Base-by-base conservation (phyloP, 2,888 invertebrate species). In the Argyra leucocephala region DNA sequence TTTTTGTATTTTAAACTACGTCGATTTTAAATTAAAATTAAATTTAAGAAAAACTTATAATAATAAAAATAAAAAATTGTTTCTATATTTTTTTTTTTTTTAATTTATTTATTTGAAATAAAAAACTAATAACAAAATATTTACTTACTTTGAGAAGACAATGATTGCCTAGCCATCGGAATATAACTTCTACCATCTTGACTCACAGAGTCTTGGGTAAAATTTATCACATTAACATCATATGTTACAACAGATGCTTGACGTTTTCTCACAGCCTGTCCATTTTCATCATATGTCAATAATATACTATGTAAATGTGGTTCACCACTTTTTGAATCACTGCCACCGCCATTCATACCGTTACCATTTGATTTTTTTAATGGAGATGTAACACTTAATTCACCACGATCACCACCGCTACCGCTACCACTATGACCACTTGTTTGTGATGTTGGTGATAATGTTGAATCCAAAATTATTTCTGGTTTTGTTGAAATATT, bases 181-280 rank as follows among this genome's bases (percentile, higher is more conserved):
- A 80, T 76, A 66, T 79, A 79, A 67, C 76, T 79, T 66, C 75
- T 75, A 70, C 77, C 78, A 66, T 79, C 79, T 69, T 74, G 74
- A 66, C 76, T 74, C 21, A 22, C 22, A 24, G 59, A 23, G 65
- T 80, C 80, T 71, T 80, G 80, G 66, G 78, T 77, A 69, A 80
- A 80, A 69, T 80, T 79, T 66, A 80, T 80, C 68, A 80, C 79
- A 71, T 80, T 80, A 6, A 80, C 79, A 67, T 80, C 79, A 70
- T 80, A 80, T 63, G 79, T 80, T 64, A 79, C 79, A 65, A 79
- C 79, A 9, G 79, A 80, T 36, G 80, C 78, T 66, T 80, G 79
- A 18, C 79, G 75, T 69, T 77, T 78, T 57, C 78, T 75, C 59
- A 76, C 73, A 22, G 73, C 73, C 66, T 76, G 78, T 22, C 24